Evolutionary conservation across 2,113 vertebrate genomes (phyloP).

Genomic region (Benitochromis conjunctus): DNA sequence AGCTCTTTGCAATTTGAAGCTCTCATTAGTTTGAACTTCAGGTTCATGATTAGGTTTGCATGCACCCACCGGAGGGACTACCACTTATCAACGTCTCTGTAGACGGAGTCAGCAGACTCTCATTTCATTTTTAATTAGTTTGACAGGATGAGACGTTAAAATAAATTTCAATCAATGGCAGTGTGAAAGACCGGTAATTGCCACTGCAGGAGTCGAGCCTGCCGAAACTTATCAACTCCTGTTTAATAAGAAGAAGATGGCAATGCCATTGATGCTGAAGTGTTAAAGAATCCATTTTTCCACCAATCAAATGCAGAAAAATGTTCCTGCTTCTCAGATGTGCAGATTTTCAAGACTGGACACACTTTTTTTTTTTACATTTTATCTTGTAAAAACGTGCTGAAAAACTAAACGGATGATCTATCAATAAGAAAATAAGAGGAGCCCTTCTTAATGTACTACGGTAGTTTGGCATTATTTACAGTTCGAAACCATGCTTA

Average conservation of each 20-base stretch:
- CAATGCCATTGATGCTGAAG: background rate
- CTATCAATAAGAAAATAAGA: background rate
- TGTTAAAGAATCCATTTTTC: background rate
- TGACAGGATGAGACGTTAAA: constrained; percentile 2
- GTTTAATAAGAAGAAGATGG: background rate
- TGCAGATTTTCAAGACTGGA: background rate
- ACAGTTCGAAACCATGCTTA: no score
- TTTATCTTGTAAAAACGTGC: background rate
- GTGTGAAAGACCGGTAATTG: constrained; percentile 16
- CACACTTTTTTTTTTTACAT: background rate
- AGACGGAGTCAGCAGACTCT: background rate
- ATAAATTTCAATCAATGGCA: constrained; percentile 13
- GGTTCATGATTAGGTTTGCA: constrained; percentile 13
- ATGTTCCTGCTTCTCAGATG: background rate
- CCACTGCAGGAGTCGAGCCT: background rate
- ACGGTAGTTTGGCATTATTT: no score
- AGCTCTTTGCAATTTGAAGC: background rate
- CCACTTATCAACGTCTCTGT: background rate
- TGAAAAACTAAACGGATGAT: background rate
- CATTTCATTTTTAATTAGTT: constrained; percentile 30
- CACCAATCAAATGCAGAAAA: background rate
- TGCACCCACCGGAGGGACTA: background rate
- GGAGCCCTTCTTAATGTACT: background rate
- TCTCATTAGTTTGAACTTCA: constrained; percentile 37
- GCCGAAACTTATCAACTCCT: background rate